Percentiles rank a stretch among this genome's conserved stretches.
Conservation (phyloP, 2,888 invertebrate species). For the Lamproptera curius region DNA sequence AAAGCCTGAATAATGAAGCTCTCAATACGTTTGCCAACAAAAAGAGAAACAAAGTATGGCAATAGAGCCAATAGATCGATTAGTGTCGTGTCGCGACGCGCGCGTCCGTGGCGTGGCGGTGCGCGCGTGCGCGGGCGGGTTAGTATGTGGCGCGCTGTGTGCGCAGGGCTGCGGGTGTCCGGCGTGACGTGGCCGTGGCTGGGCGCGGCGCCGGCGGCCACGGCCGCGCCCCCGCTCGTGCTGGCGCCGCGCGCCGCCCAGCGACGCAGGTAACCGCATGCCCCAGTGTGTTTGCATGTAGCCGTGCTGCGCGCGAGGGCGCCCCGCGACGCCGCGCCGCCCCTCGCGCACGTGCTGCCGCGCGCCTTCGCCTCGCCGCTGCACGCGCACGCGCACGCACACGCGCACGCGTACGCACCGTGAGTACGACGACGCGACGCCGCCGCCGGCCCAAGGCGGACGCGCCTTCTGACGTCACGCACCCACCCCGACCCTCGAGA, state of each 20-base stretch:
- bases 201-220: constrained; percentile 79
- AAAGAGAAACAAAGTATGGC: no score
- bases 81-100: no score
- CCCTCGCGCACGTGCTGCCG: constrained; percentile 81
- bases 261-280: constrained; percentile 83
- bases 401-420: constrained; percentile 92
- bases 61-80: no score
- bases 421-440: constrained; percentile 79
- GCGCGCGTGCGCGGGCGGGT: constrained; percentile 29
- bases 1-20: no score
- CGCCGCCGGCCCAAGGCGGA: neutral
- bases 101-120: no score
- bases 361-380: constrained; percentile 85
- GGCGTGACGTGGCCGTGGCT: constrained; percentile 88
- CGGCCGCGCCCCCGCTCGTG: constrained; percentile 83
- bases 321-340: constrained; percentile 73
- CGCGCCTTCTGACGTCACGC: constrained; percentile 9
- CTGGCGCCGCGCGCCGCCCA: constrained; percentile 85
- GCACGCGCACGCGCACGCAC: constrained; percentile 81
- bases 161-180: constrained; percentile 87
- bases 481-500: constrained; percentile 4
- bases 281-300: constrained; percentile 67
- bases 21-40: no score
- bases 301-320: constrained; percentile 85
- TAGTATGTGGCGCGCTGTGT: constrained; percentile 61